A percentile compares a stretch with the other conserved stretches of the same genome.
Conservation (phyloP, 2,888 invertebrate genomes). For the Gymnocheta viridis region DNA sequence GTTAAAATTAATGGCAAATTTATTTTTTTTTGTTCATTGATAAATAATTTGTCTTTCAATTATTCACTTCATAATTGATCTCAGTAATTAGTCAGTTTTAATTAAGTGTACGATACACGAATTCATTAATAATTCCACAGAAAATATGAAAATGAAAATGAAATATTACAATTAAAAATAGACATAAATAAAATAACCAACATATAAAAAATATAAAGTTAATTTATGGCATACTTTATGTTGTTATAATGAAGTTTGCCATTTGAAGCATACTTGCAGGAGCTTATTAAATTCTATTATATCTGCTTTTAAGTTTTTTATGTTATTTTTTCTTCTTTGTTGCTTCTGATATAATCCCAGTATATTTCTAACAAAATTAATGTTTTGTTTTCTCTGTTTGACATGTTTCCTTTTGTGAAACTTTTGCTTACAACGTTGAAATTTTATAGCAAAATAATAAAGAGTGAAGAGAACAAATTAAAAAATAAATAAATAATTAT, state of each 20-base stretch:
- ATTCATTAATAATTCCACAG: background rate
- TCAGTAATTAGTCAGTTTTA: constrained; percentile 40
- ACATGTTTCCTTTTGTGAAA: constrained; percentile 34
- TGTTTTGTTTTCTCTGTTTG: constrained; percentile 9
- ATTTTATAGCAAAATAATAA: background rate
- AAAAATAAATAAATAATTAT: constrained; percentile 10
- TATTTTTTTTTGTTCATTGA: constrained; percentile 4
- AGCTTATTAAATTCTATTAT: constrained; percentile 30
- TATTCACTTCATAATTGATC: constrained; percentile 10
- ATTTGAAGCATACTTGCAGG: constrained; percentile 43
- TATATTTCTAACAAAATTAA: constrained; percentile 34
- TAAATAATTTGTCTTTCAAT: constrained; percentile 48
- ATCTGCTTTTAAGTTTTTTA: background rate
- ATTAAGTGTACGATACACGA: constrained; percentile 35
- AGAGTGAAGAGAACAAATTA: background rate
- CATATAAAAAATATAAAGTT: background rate
- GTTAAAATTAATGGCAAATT: constrained; percentile 60
- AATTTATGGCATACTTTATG: constrained; percentile 32
- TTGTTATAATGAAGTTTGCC: constrained; percentile 26
- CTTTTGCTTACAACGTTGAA: constrained; percentile 46
- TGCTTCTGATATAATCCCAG: constrained; percentile 14
- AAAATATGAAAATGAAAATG: background rate
- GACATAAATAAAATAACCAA: background rate
- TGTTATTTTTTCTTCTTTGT: background rate
- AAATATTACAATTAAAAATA: background rate